Percentiles rank a stretch among this genome's conserved stretches.
These are phyloP conservation scores for Helleia helle DNA, from an alignment of 2,888 invertebrate species.

Conservation along the genomic window DNA sequence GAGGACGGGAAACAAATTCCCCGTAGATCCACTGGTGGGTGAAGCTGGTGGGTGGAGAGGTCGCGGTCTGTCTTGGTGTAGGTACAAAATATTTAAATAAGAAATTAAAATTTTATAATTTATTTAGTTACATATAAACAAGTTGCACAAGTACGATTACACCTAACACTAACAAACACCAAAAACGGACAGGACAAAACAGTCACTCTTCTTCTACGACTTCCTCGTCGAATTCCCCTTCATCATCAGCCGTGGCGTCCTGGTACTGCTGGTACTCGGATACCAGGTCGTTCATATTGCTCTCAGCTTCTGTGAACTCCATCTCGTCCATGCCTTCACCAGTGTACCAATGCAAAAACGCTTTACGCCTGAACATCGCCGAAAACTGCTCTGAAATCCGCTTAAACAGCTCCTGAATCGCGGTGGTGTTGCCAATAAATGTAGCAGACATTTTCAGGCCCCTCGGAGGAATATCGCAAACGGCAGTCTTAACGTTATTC, in stretches of 20 bases:
- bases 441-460: slow-evolving; percentile 89
- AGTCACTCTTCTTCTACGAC: slow-evolving; percentile 43
- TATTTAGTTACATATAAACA: neutral
- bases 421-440: slow-evolving; percentile 89
- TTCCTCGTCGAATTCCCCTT: slow-evolving; percentile 84
- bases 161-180: neutral
- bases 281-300: slow-evolving; percentile 92
- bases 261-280: slow-evolving; percentile 95
- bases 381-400: slow-evolving; percentile 89
- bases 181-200: neutral
- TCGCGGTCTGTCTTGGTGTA: no score
- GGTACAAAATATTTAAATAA: no score
- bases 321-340: slow-evolving; percentile 97
- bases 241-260: slow-evolving; percentile 90
- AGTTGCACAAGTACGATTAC: neutral
- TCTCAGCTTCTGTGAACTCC: slow-evolving; percentile 96
- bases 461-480: slow-evolving; percentile 84
- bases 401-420: slow-evolving; percentile 90
- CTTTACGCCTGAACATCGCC: slow-evolving; percentile 94
- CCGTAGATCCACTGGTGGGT: no score
- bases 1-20: no score
- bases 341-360: slow-evolving; percentile 97
- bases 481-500: slow-evolving; percentile 85
- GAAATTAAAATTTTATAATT: no score
- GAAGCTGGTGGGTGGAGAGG: no score